Base-by-base conservation (phyloP, 2,888 invertebrate genomes). In the Blastobasis lacticolella region DNA sequence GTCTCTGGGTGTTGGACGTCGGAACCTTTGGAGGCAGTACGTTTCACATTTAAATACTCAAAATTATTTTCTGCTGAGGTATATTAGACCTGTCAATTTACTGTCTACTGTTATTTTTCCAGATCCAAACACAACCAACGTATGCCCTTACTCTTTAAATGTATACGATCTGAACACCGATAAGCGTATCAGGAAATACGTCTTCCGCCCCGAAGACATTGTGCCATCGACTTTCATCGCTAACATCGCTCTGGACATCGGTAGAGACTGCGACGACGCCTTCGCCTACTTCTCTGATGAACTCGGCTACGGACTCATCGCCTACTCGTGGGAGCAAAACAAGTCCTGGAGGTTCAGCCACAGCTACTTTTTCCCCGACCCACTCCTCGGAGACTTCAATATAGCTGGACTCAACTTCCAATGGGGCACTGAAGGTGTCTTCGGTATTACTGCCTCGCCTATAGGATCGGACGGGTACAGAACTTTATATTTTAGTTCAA, bases 201-300 rank as follows among this genome's bases (percentile, higher is more conserved):
- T 90, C 51, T 89, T 95, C 58, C 90, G 91, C 10, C 81, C 91
- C 0, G 93, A 94, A 56, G 94, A 95, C 64, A 94, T 92, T 23
- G 93, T 94, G 57, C 79, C 91, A 50, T 90, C 93, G 45, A 95
- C 95, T 0, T 95, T 95, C 74, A 94, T 95, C 56, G 95, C 95
- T n/a, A 95, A 94, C 68, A 94, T 94, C 53, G 94, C 93, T n/a
- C 90, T 95, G 3, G 95, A 96, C 67, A 88, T 94, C 58, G 94
- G 94, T 38, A 88, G 89, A 62, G 90, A 86, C 45, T 95, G 95
- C 67, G 93, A 94, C 4, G 94, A 95, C 67, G 91, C 93, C 0
- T 94, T 89, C 68, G 94, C 94, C 0, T 95, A 95, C 73, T 91
- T 94, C 79, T 93, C 94, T 0, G 95, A 95, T 70, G 95, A 95